These are phyloP conservation scores for Drosophila flavopinicola DNA, from an alignment of 2,888 invertebrate species.

Conservation along the genomic window DNA sequence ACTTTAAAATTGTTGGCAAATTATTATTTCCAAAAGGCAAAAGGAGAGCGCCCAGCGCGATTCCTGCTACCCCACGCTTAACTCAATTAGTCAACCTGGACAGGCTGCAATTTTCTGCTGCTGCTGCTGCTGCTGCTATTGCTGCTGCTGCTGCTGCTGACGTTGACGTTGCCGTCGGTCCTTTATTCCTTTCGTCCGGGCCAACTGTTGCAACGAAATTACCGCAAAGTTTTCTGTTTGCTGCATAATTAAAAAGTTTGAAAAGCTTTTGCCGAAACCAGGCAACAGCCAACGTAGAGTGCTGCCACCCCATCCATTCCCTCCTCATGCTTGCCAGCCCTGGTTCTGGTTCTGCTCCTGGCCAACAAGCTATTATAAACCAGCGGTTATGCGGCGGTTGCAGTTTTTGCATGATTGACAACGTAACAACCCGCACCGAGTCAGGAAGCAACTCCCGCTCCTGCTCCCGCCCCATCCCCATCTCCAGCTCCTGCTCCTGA, in stretches of 20 bases:
- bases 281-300: conserved; percentile 55
- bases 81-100: conserved; percentile 74
- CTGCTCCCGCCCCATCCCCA: background rate
- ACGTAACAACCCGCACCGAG: conserved; percentile 64
- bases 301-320: background rate
- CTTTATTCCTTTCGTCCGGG: conserved; percentile 53
- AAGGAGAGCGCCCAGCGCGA: conserved; percentile 20
- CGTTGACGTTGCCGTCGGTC: conserved; percentile 39
- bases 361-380: conserved; percentile 69
- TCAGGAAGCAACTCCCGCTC: conserved; percentile 31
- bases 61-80: conserved; percentile 52
- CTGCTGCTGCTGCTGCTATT: conserved; percentile 20
- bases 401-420: conserved; percentile 79
- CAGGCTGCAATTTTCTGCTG: conserved; percentile 57
- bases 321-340: conserved; percentile 1
- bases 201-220: conserved; percentile 79
- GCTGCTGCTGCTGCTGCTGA: conserved; percentile 28
- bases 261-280: conserved; percentile 79
- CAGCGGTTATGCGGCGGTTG: conserved; percentile 74
- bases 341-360: conserved; percentile 19
- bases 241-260: conserved; percentile 80
- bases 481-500: background rate
- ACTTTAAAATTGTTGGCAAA: conserved; percentile 78
- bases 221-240: conserved; percentile 79
- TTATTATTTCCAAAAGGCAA: conserved; percentile 67